These are phyloP conservation scores for Eupithecia centaureata DNA, from an alignment of 2,888 invertebrate genomes.

Conservation along the genomic window DNA sequence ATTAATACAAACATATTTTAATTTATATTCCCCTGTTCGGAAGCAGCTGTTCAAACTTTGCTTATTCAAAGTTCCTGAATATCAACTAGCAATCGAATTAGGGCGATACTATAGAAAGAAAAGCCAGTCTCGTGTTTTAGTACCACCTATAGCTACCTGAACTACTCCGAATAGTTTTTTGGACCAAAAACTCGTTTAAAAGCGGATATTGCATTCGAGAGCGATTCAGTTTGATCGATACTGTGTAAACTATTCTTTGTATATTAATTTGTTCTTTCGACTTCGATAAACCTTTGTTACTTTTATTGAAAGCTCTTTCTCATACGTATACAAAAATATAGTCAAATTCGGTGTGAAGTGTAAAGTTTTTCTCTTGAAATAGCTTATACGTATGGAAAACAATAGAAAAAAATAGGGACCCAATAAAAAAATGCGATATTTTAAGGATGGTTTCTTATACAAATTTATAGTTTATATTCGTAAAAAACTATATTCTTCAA, in stretches of 20 bases:
- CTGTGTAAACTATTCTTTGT: slow-evolving; percentile 71
- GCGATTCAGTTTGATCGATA: slow-evolving; percentile 73
- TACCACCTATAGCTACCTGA: slow-evolving; percentile 55
- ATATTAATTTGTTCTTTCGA: slow-evolving; percentile 52
- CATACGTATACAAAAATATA: background rate
- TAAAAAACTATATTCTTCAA: no score
- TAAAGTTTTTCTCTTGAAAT: background rate
- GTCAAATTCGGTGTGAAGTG: background rate
- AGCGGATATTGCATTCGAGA: slow-evolving; percentile 82
- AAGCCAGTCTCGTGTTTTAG: slow-evolving; percentile 48
- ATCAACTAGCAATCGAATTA: slow-evolving; percentile 36
- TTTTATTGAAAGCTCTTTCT: slow-evolving; percentile 23
- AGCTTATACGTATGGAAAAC: no score
- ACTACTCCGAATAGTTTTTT: slow-evolving; percentile 78
- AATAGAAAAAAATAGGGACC: no score
- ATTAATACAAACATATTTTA: background rate
- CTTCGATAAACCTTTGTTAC: slow-evolving; percentile 19
- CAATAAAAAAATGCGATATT: background rate
- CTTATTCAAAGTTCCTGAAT: slow-evolving; percentile 26
- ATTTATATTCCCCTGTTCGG: slow-evolving; percentile 16
- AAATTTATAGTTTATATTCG: no score
- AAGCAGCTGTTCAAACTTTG: slow-evolving; percentile 23
- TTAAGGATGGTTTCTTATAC: no score
- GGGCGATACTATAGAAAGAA: slow-evolving; percentile 40
- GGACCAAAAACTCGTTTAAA: slow-evolving; percentile 81